Base-by-base conservation (phyloP, 2,797 vertebrate species). In the Sciurus vulgaris region DNA sequence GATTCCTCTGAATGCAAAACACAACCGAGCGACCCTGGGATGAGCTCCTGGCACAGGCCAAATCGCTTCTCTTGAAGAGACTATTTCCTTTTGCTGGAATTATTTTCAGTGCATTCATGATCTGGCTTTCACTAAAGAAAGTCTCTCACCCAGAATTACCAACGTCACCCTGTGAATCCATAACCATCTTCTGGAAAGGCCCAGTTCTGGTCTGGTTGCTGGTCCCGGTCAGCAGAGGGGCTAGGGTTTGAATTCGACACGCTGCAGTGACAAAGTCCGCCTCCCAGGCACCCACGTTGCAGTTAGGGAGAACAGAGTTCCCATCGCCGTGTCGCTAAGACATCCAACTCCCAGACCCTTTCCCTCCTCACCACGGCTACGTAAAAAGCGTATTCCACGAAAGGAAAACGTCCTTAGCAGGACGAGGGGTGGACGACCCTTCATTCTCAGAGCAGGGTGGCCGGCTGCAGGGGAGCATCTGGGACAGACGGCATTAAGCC, bases 1-100 rank as follows among this genome's bases (percentile, higher is more conserved):
- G 98, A 99, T 98, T 47, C 67, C 72, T 7, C 24, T 14, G 20
- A 41, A 54, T 9, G 8, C 85, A 26, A 0, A 38, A 8, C 59
- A 10, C 63, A 44, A 15, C n/a, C 54, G 69, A 56, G 47, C 1
- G 2, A 18, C 1, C n/a, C 2, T 13, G 30, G 0, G 14, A 38
- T 5, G 51, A 17, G 5, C 4, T 5, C 17, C 51, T 54, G n/a
- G 7, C 0, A 18, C 18, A 5, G 18, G 26, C 79, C 26, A 0
- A 1, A 35, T 3, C 0, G 1, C 1, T 12, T 38, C 61, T 87
- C 82, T 59, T 76, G 54, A 17, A 24, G 69, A 47, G 26, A 8
- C 44, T 5, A 0, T 9, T 14, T 10, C 33, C 18, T 67, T 26
- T 33, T 11, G 7, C 73, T 70, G 47, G 2, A 41, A 20, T 47